phyloP scores from a whole-genome alignment of 2,113 vertebrate species.

The Clupea harengus region DNA sequence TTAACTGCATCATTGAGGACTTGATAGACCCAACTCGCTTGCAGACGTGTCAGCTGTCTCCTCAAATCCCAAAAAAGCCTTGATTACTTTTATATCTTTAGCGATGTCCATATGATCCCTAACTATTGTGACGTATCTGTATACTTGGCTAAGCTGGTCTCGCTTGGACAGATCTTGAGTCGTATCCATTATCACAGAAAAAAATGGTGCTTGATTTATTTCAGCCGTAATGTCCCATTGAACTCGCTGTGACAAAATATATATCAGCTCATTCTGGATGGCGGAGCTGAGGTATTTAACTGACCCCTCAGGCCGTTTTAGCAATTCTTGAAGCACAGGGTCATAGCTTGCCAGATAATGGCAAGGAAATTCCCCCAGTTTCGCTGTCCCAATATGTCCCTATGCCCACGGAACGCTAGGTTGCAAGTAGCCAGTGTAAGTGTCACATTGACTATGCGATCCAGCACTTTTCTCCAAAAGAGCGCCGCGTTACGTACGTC shows the following conservation, averaged over 20 bases:
- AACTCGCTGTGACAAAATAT: slow-evolving; percentile 6
- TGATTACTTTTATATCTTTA: not conserved
- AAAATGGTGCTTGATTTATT: not conserved
- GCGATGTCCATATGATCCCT: not conserved
- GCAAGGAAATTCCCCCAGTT: not conserved
- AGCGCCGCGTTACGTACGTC: not conserved
- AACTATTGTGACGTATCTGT: slow-evolving; percentile 13
- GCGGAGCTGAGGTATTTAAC: slow-evolving; percentile 10
- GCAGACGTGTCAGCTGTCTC: not conserved
- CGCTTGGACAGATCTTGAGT: slow-evolving; percentile 16
- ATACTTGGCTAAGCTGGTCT: slow-evolving; percentile 23
- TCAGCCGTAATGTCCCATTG: not conserved
- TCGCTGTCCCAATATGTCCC: not conserved
- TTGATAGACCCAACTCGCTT: not conserved
- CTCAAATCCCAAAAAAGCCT: slow-evolving; percentile 16
- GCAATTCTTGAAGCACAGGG: slow-evolving; percentile 11
- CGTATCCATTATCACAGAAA: slow-evolving; percentile 21
- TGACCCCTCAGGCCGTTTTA: not conserved
- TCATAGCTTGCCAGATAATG: slow-evolving; percentile 19
- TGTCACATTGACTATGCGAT: slow-evolving; percentile 10
- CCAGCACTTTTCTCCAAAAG: slow-evolving; percentile 23
- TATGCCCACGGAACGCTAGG: slow-evolving; percentile 1
- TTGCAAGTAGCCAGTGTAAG: not conserved
- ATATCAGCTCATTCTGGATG: slow-evolving; percentile 11
- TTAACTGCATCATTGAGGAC: not conserved